Evolutionary conservation across 1,140 invertebrate species (phyloP), one percentile per base, ranked within the genome.

Genomic region (Cherax destructor): DNA sequence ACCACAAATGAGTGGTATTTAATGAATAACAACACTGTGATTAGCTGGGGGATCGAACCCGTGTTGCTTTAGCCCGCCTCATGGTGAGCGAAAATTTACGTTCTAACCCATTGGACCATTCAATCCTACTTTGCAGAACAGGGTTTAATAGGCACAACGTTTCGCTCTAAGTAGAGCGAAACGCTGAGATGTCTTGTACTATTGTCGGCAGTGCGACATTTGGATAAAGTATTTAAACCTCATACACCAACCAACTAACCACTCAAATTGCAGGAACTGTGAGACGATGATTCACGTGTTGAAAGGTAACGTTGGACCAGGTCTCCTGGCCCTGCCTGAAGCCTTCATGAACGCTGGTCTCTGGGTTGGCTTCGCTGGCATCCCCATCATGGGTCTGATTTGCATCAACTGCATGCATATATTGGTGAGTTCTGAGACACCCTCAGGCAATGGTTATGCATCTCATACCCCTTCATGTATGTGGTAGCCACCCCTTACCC

Each of bases 341-440:
- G 97, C 97, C 72, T 97, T 98, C 93, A 94, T 96, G 96, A 94
- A 98, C 97, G 94, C 97, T 86, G 97, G 97, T 21, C 94, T 98
- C 86, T 95, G 96, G 92, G 95, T 97, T 74, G 97, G 96, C 94
- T 95, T 95, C 92, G 95, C 94, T 94, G 97, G 97, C 30, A 96
- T 97, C 0, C 94, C 97, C 69, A 94, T 97, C 4, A 96, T 98
- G 96, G 97, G 97, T 10, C 94, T 96, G 18, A 96, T 98, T 86
- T 98, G 97, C 94, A 97, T 97, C 5, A 97, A 98, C 94, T 98
- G 97, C 93, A 98, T 98, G 97, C 97, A 97, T 94, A 96, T 98
- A 94, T 93, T 98, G 94, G 96, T 98, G n/a, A 91, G 91, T 86
- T 52, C 50, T 30, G n/a, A n/a, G 24, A 7, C 56, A 24, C 50